Conservation (phyloP, 2,888 invertebrate genomes). For the Agriotes lineatus region DNA sequence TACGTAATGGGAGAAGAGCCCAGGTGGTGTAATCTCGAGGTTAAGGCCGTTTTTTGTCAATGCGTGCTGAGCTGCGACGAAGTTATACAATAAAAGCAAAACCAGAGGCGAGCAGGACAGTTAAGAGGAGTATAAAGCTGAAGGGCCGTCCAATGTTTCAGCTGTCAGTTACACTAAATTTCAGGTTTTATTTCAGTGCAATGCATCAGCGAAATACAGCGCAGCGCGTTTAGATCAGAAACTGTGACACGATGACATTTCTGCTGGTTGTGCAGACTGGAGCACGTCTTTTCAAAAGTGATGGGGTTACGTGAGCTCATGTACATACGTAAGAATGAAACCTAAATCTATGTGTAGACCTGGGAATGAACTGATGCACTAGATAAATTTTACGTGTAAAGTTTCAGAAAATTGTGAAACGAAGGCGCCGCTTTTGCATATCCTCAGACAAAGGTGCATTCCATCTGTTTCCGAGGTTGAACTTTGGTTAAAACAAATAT, state of each 20-base stretch:
- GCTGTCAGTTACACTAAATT: slow-evolving; percentile 43
- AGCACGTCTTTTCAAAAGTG: slow-evolving; percentile 42
- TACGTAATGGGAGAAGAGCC: too few relatives aligned
- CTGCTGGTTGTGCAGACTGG: slow-evolving; percentile 40
- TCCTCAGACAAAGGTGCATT: too few relatives aligned
- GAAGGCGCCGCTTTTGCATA: too few relatives aligned
- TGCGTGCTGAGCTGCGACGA: slow-evolving; percentile 4
- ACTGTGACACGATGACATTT: slow-evolving; percentile 44
- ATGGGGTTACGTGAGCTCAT: slow-evolving; percentile 44
- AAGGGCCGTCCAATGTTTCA: slow-evolving; percentile 37
- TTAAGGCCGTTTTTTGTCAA: too few relatives aligned
- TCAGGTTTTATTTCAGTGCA: slow-evolving; percentile 40
- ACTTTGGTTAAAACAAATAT: too few relatives aligned
- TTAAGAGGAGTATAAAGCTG: slow-evolving; percentile 36
- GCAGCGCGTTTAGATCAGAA: slow-evolving; percentile 35
- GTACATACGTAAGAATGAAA: slow-evolving; percentile 14
- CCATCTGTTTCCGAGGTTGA: too few relatives aligned
- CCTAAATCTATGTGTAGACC: neutral
- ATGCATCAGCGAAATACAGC: slow-evolving; percentile 41
- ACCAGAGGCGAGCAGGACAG: slow-evolving; percentile 12
- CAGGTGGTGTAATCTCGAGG: too few relatives aligned
- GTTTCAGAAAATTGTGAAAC: too few relatives aligned
- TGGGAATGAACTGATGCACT: too few relatives aligned
- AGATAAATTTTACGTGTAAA: too few relatives aligned
- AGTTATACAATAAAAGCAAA: slow-evolving; percentile 29